These are phyloP conservation scores for Melanogrammus aeglefinus DNA, from an alignment of 2,797 vertebrate species.

Conservation along the genomic window DNA sequence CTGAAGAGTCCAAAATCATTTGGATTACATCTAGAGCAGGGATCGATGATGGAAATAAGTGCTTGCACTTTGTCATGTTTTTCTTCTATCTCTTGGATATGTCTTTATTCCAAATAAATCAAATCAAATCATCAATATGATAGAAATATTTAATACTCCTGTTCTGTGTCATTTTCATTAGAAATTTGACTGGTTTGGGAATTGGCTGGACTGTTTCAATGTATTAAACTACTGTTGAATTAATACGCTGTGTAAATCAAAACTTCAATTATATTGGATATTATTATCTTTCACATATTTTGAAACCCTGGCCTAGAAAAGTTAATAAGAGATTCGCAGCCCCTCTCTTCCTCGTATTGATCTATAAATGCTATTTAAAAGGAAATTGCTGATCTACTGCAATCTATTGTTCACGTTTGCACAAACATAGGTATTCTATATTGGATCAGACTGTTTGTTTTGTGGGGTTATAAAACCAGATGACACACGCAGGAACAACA, in stretches of 20 bases:
- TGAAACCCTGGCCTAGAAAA: not conserved
- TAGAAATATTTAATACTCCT: not conserved
- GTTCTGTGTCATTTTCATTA: not conserved
- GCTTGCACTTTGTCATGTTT: too few species aligned
- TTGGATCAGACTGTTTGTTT: slow-evolving; percentile 25
- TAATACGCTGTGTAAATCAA: not conserved
- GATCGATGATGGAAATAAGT: too few species aligned
- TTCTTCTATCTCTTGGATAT: too few species aligned
- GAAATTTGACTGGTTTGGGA: not conserved
- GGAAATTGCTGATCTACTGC: slow-evolving; percentile 10
- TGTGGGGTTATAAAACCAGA: slow-evolving; percentile 30
- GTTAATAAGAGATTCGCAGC: not conserved
- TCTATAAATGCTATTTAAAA: slow-evolving; percentile 13
- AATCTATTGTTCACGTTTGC: not conserved
- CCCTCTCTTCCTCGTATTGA: not conserved
- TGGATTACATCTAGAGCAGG: too few species aligned
- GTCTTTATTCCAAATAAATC: too few species aligned
- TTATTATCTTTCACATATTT: not conserved
- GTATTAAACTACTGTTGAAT: not conserved
- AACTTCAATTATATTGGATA: not conserved
- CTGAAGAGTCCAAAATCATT: not conserved
- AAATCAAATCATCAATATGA: not conserved
- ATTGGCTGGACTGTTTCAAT: not conserved
- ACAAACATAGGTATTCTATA: slow-evolving; percentile 24
- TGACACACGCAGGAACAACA: slow-evolving; percentile 20